Conservation (phyloP, 2,797 vertebrate species). For the Meriones psammophilus region DNA sequence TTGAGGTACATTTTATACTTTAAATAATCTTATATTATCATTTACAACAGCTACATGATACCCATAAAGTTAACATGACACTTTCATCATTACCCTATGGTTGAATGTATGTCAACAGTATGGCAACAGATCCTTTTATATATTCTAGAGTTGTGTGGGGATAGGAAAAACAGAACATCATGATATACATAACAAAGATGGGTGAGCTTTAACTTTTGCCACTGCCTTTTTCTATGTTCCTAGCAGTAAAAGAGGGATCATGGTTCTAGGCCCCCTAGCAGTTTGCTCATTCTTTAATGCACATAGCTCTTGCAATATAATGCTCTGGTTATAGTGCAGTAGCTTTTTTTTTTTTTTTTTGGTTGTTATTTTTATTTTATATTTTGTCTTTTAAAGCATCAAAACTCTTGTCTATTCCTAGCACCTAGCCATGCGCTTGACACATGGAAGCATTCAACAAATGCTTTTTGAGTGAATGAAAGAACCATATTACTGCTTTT, state of each 20-base stretch:
- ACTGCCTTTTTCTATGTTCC: neutral
- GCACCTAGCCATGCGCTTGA: neutral
- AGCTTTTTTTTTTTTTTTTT: no score
- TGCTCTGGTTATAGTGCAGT: neutral
- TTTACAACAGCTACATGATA: constrained; percentile 6
- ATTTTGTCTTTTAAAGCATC: neutral
- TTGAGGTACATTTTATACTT: neutral
- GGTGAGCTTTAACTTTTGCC: neutral
- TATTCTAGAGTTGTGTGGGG: neutral
- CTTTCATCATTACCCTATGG: neutral
- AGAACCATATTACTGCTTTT: neutral
- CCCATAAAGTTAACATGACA: constrained; percentile 32
- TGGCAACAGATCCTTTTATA: neutral
- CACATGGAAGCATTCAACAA: neutral
- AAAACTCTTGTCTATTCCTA: neutral
- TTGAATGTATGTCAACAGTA: neutral
- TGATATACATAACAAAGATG: neutral
- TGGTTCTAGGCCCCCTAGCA: neutral
- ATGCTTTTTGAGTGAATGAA: neutral
- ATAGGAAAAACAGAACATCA: neutral
- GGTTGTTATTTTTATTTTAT: no score
- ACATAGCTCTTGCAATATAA: neutral
- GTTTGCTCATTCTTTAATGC: neutral
- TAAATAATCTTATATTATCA: constrained; percentile 24
- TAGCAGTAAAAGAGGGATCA: neutral